Percentiles rank a stretch among this genome's conserved stretches.
phyloP scores from a whole-genome alignment of 2,113 vertebrate genomes.

The Nanorana parkeri region DNA sequence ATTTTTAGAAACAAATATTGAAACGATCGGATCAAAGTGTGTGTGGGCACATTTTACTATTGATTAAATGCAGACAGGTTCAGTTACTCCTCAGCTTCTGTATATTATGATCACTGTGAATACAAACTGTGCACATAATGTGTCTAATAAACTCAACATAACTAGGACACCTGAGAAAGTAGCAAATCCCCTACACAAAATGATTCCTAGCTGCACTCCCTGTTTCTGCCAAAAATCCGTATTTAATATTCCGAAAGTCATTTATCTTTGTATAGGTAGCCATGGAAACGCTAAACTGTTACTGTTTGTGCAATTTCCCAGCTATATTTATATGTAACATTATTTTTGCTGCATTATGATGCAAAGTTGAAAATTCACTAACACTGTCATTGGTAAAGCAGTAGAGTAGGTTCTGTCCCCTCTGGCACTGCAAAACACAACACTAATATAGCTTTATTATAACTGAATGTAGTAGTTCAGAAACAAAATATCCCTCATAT shows the following conservation, averaged over 20 bases:
- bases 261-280: neutral
- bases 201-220: neutral
- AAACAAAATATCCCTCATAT: neutral
- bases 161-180: neutral
- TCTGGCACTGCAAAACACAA: neutral
- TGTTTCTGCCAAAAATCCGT: neutral
- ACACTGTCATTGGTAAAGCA: constrained; percentile 4
- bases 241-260: neutral
- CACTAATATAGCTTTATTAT: neutral
- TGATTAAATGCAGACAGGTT: too few species aligned
- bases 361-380: constrained; percentile 17
- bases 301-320: neutral
- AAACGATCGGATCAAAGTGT: too few species aligned
- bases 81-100: too few species aligned
- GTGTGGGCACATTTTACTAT: too few species aligned
- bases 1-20: too few species aligned
- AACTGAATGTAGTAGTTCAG: neutral
- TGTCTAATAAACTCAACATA: neutral
- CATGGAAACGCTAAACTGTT: constrained; percentile 13
- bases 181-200: neutral
- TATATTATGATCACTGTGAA: too few species aligned
- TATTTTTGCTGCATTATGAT: constrained; percentile 16
- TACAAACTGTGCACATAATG: neutral
- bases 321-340: constrained; percentile 17
- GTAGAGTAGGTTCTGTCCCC: constrained; percentile 5